Conservation (phyloP, 2,797 vertebrate genomes). For the Babyrousa celebensis region DNA sequence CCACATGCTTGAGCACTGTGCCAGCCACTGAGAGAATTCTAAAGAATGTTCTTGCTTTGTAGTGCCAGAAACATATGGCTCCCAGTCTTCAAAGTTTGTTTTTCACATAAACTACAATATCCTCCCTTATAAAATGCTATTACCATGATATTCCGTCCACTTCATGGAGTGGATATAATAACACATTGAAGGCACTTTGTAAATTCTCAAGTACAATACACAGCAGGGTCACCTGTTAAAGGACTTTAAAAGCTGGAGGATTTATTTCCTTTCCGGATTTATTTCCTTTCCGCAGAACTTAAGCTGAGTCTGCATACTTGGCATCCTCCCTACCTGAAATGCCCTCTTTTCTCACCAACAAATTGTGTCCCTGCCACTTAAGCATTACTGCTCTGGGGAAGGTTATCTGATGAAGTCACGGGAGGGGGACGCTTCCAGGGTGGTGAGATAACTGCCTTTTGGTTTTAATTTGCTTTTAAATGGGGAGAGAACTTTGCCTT, state of each 20-base stretch:
- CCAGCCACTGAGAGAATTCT: constrained; percentile 51
- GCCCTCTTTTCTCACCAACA: background rate
- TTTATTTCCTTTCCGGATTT: background rate
- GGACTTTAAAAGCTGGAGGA: background rate
- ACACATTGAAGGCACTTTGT: background rate
- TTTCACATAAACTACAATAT: constrained; percentile 24
- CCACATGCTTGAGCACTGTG: constrained; percentile 12
- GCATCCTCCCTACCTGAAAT: background rate
- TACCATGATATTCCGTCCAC: background rate
- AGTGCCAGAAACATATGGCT: background rate
- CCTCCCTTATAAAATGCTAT: background rate
- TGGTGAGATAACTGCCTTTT: background rate
- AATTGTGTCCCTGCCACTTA: background rate
- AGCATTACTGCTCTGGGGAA: background rate
- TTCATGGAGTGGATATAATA: background rate
- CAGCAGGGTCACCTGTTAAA: background rate
- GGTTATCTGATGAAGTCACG: background rate
- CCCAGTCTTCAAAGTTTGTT: constrained; percentile 7
- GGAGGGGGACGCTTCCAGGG: too few relatives aligned
- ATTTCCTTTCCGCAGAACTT: background rate
- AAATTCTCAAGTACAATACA: constrained; percentile 28
- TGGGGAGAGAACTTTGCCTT: background rate
- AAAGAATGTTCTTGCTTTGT: constrained; percentile 27
- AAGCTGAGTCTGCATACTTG: background rate
- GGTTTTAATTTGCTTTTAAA: background rate